Evolutionary conservation across 2,797 vertebrate genomes (phyloP), one percentile per base, ranked within the genome.

Genomic region (Bradypodion pumilum): DNA sequence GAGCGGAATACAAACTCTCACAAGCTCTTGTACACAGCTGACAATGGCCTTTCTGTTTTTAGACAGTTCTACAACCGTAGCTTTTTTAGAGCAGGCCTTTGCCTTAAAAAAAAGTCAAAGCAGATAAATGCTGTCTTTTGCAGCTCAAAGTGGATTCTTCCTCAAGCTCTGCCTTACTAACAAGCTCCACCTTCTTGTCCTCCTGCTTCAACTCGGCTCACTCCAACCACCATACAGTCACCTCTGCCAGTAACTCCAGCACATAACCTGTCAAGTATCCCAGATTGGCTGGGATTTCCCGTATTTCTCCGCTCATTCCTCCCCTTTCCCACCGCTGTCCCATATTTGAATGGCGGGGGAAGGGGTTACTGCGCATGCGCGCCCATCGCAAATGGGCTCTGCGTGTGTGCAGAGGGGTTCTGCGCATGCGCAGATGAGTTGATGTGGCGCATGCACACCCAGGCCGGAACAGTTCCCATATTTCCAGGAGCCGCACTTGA

Each of bases 1-100:
- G 95, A 96, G 97, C 97, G 97, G 97, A 97, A 97, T 97, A 96
- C 96, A 97, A 97, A 97, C 97, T 97, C 93, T 96, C 96, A 96
- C 96, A 94, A 95, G 94, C 95, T 95, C 96, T 94, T 84, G 89
- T 93, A 95, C 95, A 94, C 91, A 94, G 95, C 94, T 96, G 94
- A 97, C 97, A 97, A 96, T 95, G 83, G 95, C 91, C 96, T 97
- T 97, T 85, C 96, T 97, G 96, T 97, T 97, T 93, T 88, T 68
- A 80, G 15, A 80, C 91, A 93, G 89, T 92, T 87, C 93, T 89
- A 91, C 95, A 95, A 93, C 93, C 92, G 92, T 93, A 90, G 91
- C 89, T 95, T 92, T 93, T 56, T 91, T 91, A 89, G 89, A 91
- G 91, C 83, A 85, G 90, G 86, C 78, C 90, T 84, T 88, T 85